Evolutionary conservation across 2,888 invertebrate species (phyloP), one percentile per base, ranked within the genome.

Genomic region (Cataglyphis livida): DNA sequence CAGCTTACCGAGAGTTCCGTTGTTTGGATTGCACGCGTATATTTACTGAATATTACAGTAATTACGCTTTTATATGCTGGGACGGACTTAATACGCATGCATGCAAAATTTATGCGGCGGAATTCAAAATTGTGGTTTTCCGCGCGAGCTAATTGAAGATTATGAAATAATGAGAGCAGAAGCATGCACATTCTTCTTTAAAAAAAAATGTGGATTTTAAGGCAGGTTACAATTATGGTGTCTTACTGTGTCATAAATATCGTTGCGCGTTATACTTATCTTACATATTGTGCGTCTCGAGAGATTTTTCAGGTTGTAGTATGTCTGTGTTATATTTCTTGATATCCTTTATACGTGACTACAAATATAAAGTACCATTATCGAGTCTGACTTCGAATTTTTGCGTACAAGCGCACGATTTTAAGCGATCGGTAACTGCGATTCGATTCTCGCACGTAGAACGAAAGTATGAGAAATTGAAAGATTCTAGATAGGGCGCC

Each of bases 391-490:
- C 28, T 66, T 59, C 71, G 59, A 71, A 59, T 79, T 44, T 59
- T 59, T 79, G 66, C 74, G 81, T 65, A 79, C 48, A 70, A 68
- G 82, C 68, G 66, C 68, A 73, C 68, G 59, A 76, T 75, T 59
- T 61, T 12, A 12, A 21, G 61, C 68, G 25, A 75, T 84, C 78
- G 35, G 78, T 75, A 84, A 82, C 64, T 65, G 74, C 78, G 81
- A 88, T 89, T 89, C 85, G 88, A 90, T 90, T 89, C 83, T 78
- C 74, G 41, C 78, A 57, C 64, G 41, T 66, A 44, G 71, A 41
- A 65, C 82, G 87, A 89, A 92, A 91, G 90, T 91, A 92, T 91
- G 92, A 92, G 91, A 91, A 92, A 93, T 94, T 93, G 93, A 92
- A 93, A 93, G 93, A 93, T 93, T 91, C 85, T 75, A 91, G 93